These are phyloP conservation scores for Neomorphus geoffroyi DNA, from an alignment of 2,797 vertebrate species.

Conservation along the genomic window DNA sequence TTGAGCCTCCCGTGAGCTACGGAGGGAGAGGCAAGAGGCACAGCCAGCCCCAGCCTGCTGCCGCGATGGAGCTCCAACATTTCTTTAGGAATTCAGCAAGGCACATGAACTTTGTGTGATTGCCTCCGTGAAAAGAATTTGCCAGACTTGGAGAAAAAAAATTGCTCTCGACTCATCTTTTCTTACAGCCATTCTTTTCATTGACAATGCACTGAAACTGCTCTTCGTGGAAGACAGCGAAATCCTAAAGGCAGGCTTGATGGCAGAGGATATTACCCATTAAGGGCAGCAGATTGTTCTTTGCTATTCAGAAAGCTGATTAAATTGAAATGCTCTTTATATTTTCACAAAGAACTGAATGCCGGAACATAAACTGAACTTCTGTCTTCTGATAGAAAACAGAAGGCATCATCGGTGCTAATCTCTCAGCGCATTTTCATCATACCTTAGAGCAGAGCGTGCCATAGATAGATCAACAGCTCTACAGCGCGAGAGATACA, in stretches of 20 bases:
- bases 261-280: slow-evolving; percentile 29
- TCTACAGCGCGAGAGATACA: too few relatives aligned
- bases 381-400: background rate
- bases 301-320: background rate
- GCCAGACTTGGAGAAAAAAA: background rate
- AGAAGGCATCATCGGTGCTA: background rate
- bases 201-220: background rate
- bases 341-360: background rate
- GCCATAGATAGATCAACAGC: background rate
- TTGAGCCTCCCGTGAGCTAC: rapidly evolving
- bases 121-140: background rate
- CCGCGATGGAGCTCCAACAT: background rate
- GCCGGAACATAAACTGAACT: background rate
- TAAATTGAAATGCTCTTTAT: background rate
- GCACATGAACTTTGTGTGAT: background rate
- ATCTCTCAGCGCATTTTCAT: background rate
- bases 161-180: background rate
- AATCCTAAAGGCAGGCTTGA: background rate
- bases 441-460: background rate
- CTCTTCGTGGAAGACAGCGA: background rate
- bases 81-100: background rate
- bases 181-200: background rate
- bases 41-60: background rate
- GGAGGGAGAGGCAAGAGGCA: background rate
- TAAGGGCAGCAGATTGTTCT: slow-evolving; percentile 61